phyloP scores from a whole-genome alignment of 2,797 vertebrate species.

The Euthynnus affinis region DNA sequence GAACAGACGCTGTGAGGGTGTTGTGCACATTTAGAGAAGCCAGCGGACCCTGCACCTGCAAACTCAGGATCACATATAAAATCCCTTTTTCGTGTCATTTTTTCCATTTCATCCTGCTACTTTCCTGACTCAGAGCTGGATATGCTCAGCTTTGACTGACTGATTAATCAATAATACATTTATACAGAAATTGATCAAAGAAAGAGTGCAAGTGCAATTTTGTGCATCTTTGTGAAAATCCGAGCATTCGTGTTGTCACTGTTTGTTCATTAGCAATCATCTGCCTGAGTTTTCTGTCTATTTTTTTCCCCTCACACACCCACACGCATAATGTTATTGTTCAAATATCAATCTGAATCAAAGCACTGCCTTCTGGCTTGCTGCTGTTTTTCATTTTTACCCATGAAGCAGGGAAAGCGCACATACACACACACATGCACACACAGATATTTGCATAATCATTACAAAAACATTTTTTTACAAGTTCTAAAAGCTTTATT shows the following conservation, averaged over 20 bases:
- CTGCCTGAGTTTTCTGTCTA: slow-evolving; percentile 9
- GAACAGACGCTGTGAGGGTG: slow-evolving; percentile 44
- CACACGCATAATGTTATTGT: slow-evolving; percentile 45
- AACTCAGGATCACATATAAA: background rate
- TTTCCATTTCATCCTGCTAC: background rate
- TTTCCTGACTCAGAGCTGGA: background rate
- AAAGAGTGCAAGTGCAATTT: slow-evolving; percentile 2
- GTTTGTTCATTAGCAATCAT: slow-evolving; percentile 50
- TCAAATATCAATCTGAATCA: slow-evolving; percentile 43
- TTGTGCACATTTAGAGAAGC: background rate
- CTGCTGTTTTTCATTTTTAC: slow-evolving; percentile 33
- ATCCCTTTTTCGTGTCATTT: background rate
- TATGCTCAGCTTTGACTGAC: background rate
- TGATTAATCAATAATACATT: background rate
- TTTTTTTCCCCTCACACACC: slow-evolving; percentile 7
- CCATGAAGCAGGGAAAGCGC: background rate
- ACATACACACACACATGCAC: background rate
- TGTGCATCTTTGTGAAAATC: slow-evolving; percentile 23
- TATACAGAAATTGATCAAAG: slow-evolving; percentile 4
- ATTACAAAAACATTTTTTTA: slow-evolving; percentile 45
- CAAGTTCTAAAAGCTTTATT: slow-evolving; percentile 86
- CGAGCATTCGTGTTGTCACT: slow-evolving; percentile 27
- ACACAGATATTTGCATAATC: slow-evolving; percentile 19
- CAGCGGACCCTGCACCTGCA: slow-evolving; percentile 25
- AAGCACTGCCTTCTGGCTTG: slow-evolving; percentile 26